Conservation (phyloP, 2,113 vertebrate genomes). For the Gymnogyps californianus region DNA sequence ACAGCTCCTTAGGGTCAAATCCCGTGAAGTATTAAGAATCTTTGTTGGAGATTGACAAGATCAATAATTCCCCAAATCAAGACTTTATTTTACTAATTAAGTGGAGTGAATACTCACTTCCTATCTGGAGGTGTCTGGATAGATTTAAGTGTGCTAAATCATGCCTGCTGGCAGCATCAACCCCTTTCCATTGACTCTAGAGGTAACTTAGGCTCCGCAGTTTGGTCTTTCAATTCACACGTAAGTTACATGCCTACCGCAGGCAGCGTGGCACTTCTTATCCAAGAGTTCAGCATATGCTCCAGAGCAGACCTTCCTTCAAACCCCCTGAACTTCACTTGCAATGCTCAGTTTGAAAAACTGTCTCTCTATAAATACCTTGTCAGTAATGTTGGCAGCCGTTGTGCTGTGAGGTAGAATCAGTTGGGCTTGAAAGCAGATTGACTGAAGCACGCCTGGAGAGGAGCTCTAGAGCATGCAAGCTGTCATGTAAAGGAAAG, state of each 20-base stretch:
- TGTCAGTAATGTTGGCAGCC: neutral
- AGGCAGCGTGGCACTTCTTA: neutral
- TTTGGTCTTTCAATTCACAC: neutral
- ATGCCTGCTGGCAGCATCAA: neutral
- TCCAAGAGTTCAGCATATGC: neutral
- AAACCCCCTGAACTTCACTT: neutral
- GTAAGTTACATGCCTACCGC: neutral
- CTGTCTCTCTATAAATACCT: neutral
- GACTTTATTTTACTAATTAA: neutral
- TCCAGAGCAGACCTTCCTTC: neutral
- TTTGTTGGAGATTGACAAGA: neutral
- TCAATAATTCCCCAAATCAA: neutral
- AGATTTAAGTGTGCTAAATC: neutral
- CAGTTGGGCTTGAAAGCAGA: neutral
- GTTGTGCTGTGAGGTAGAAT: rapidly evolving
- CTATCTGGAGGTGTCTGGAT: neutral
- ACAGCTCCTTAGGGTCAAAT: neutral
- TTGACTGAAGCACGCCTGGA: neutral
- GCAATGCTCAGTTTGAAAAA: neutral
- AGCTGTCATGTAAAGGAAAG: neutral
- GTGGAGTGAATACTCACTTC: neutral
- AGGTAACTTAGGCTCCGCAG: neutral
- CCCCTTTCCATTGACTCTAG: neutral
- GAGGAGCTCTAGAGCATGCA: neutral
- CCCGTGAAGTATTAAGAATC: neutral